Evolutionary conservation across 2,113 vertebrate genomes (phyloP).

Genomic region (Thermophis baileyi): DNA sequence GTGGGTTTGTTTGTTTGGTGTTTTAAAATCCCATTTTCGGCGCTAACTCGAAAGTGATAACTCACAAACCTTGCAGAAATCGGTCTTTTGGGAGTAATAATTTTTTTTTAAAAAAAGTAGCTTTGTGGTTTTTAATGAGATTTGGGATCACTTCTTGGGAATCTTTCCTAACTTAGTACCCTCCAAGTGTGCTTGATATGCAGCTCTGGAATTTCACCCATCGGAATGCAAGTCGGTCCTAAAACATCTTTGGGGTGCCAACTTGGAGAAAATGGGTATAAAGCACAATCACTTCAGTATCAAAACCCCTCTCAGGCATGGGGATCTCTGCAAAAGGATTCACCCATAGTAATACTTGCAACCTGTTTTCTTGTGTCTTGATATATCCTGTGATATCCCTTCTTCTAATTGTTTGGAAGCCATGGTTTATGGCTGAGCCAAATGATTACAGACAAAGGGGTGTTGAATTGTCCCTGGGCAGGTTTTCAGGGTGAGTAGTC

Average conservation of each 20-base stretch:
- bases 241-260: neutral
- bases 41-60: neutral
- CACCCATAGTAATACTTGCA: neutral
- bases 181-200: neutral
- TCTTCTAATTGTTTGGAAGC: neutral
- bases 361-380: neutral
- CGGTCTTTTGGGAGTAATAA: neutral
- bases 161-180: neutral
- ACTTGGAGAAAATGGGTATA: neutral
- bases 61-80: neutral
- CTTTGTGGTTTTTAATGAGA: neutral
- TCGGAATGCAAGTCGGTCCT: neutral
- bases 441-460: neutral
- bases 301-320: neutral
- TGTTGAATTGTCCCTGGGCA: neutral
- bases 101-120: neutral
- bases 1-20: neutral
- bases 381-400: neutral
- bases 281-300: neutral
- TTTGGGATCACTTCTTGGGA: neutral
- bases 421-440: neutral
- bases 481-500: neutral
- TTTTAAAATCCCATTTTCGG: neutral
- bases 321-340: neutral
- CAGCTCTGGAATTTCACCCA: neutral